phyloP scores from a whole-genome alignment of 2,113 vertebrate genomes.

The Nycticorax nycticorax region DNA sequence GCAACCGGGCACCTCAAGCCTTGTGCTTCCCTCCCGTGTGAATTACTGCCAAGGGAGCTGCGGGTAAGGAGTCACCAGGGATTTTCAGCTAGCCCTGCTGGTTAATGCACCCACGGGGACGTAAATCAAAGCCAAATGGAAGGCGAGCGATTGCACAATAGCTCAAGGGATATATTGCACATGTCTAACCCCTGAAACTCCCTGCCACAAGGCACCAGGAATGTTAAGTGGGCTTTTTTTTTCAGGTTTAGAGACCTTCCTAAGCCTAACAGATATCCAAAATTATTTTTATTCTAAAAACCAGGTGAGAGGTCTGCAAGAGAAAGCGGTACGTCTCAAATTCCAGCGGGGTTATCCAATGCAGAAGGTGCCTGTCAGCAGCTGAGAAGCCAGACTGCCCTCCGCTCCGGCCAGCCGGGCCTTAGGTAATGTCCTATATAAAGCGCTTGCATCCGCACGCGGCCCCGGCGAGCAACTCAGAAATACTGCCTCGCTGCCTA shows the following conservation, averaged over 20 bases:
- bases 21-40: background rate
- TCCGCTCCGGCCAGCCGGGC: background rate
- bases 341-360: background rate
- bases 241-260: background rate
- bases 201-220: background rate
- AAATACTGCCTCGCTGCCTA: background rate
- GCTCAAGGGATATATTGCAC: background rate
- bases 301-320: background rate
- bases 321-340: background rate
- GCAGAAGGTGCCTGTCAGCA: background rate
- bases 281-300: background rate
- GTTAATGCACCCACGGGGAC: accelerated
- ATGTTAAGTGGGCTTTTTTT: background rate
- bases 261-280: background rate
- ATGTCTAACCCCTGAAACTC: background rate
- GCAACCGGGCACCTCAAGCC: background rate
- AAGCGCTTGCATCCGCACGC: background rate
- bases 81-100: background rate
- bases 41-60: background rate
- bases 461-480: background rate
- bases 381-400: background rate
- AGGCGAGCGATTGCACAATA: accelerated
- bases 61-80: background rate
- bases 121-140: background rate
- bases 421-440: background rate